Evolutionary conservation across 2,797 vertebrate species (phyloP).

Genomic region (Helostoma temminkii): DNA sequence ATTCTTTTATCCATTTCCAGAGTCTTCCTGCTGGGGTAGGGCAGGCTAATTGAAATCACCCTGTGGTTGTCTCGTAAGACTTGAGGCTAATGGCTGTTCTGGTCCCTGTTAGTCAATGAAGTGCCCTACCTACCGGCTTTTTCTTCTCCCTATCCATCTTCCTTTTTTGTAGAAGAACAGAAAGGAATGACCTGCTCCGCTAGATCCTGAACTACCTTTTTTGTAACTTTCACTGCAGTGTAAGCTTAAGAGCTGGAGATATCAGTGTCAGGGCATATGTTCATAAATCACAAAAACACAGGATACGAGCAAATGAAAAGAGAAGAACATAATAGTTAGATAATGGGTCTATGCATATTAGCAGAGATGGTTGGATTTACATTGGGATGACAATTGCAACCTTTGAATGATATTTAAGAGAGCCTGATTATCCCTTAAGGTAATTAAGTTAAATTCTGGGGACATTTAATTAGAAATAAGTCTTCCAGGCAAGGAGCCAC

Average conservation of each 20-base stretch:
- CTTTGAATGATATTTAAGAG: slow-evolving; percentile 84
- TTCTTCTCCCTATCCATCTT: slow-evolving; percentile 15
- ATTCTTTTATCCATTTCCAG: slow-evolving; percentile 60
- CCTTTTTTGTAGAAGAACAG: slow-evolving; percentile 38
- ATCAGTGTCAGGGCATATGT: slow-evolving; percentile 32
- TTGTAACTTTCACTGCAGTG: slow-evolving; percentile 53
- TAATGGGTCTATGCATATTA: slow-evolving; percentile 58
- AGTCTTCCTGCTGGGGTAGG: slow-evolving; percentile 55
- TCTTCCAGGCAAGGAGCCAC: slow-evolving; percentile 70
- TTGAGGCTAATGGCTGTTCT: slow-evolving; percentile 72
- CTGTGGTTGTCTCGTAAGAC: slow-evolving; percentile 75
- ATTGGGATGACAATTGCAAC: slow-evolving; percentile 76
- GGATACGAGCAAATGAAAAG: slow-evolving; percentile 38
- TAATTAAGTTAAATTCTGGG: slow-evolving; percentile 79
- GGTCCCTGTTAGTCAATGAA: slow-evolving; percentile 73
- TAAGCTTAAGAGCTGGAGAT: slow-evolving; percentile 43
- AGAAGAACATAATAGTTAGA: slow-evolving; percentile 48
- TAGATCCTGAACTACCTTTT: slow-evolving; percentile 37
- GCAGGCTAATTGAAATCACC: slow-evolving; percentile 77
- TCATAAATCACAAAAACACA: slow-evolving; percentile 64
- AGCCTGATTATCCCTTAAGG: slow-evolving; percentile 75
- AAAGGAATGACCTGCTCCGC: slow-evolving; percentile 31
- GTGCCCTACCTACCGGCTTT: slow-evolving; percentile 34
- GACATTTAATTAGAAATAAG: slow-evolving; percentile 83
- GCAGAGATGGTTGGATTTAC: slow-evolving; percentile 70